phyloP scores from a whole-genome alignment of 2,888 invertebrate species.

The Drosophila koepferae region DNA sequence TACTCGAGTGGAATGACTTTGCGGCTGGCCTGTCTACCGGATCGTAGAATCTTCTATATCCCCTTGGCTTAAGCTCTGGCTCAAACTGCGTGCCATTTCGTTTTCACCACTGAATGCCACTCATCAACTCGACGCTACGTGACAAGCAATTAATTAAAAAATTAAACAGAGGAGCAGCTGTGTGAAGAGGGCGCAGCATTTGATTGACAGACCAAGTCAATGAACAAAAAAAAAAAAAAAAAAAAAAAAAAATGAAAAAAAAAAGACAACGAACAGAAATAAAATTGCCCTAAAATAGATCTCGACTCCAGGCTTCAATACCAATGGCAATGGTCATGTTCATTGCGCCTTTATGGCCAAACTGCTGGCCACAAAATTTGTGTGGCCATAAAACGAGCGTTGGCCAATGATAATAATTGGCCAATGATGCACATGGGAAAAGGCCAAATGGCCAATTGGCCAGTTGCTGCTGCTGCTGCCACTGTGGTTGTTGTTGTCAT shows the following conservation, averaged over 20 bases:
- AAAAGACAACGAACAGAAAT: not conserved
- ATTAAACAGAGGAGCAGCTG: slow-evolving; percentile 49
- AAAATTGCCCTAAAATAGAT: slow-evolving; percentile 39
- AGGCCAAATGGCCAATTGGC: slow-evolving; percentile 51
- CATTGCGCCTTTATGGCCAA: slow-evolving; percentile 54
- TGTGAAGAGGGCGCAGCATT: slow-evolving; percentile 17
- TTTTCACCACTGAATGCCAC: slow-evolving; percentile 58
- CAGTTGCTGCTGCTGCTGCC: slow-evolving; percentile 17
- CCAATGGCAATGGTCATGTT: slow-evolving; percentile 48
- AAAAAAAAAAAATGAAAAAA: not conserved
- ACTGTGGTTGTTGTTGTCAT: slow-evolving; percentile 52
- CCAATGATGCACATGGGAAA: slow-evolving; percentile 78
- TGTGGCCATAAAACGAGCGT: slow-evolving; percentile 50
- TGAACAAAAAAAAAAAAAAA: not conserved
- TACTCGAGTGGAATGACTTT: slow-evolving; percentile 40
- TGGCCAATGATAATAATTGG: slow-evolving; percentile 67
- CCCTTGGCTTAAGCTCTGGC: not conserved
- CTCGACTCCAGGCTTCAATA: slow-evolving; percentile 13
- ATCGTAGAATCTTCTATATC: slow-evolving; percentile 7
- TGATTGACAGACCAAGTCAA: slow-evolving; percentile 43
- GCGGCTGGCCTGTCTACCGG: slow-evolving; percentile 36
- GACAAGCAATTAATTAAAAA: slow-evolving; percentile 80
- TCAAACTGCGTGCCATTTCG: slow-evolving; percentile 62
- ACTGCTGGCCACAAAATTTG: slow-evolving; percentile 53
- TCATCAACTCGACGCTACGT: slow-evolving; percentile 64